Percentiles rank a stretch among this genome's conserved stretches.
Conservation (phyloP, 2,888 invertebrate species). For the Callosobruchus maculatus region DNA sequence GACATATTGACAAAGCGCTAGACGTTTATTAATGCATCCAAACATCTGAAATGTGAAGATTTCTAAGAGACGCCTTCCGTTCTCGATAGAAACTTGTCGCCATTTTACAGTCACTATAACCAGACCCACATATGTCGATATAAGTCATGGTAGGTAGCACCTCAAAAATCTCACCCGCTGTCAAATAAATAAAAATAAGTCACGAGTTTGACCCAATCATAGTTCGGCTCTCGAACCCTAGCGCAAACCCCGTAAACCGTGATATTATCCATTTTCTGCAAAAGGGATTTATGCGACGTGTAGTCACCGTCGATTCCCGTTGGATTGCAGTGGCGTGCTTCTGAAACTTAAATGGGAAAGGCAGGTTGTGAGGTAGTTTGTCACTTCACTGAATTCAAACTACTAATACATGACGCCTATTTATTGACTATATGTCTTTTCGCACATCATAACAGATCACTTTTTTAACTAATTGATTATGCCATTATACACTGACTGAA, state of each 20-base stretch:
- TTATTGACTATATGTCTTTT: too few relatives aligned
- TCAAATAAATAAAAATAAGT: not conserved
- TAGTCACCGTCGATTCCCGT: not conserved
- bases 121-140: not conserved
- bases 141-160: not conserved
- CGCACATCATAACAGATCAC: too few relatives aligned
- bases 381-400: too few relatives aligned
- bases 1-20: too few relatives aligned
- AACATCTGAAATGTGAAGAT: too few relatives aligned
- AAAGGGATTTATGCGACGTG: not conserved
- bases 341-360: too few relatives aligned
- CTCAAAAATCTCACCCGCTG: not conserved
- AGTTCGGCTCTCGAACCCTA: not conserved
- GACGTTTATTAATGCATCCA: too few relatives aligned
- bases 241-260: not conserved
- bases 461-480: too few relatives aligned
- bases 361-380: not conserved
- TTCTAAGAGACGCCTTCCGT: too few relatives aligned
- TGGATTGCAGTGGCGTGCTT: not conserved
- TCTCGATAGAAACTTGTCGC: not conserved
- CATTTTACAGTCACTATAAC: not conserved
- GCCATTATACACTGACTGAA: too few relatives aligned
- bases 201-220: not conserved
- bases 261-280: not conserved
- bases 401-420: too few relatives aligned